A percentile compares a stretch with the other conserved stretches of the same genome.
Conservation (phyloP, 1,140 invertebrate genomes). For the Agrypnia vestita region DNA sequence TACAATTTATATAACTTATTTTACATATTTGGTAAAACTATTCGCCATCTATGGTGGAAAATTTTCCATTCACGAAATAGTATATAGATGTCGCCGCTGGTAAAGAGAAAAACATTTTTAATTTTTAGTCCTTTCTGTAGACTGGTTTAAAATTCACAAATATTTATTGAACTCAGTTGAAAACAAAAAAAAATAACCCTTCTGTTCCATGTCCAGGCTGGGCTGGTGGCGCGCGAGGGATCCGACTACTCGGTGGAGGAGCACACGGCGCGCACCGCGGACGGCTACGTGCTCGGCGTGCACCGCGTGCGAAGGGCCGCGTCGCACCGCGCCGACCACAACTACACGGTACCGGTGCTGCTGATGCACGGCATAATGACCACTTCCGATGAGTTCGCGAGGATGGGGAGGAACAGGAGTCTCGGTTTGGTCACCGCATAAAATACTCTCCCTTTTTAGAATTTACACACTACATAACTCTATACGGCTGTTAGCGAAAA, state of each 20-base stretch:
- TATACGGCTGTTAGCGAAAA: too few species aligned
- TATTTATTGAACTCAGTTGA: too few species aligned
- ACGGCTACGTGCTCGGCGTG: conserved; percentile 40
- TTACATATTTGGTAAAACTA: too few species aligned
- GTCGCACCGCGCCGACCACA: background rate
- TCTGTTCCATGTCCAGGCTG: conserved; percentile 56
- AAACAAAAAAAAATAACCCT: conserved; percentile 51
- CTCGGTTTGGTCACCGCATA: conserved; percentile 9
- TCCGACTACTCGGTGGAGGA: conserved; percentile 19
- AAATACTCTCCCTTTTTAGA: too few species aligned
- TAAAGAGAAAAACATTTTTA: background rate
- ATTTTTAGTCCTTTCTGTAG: background rate
- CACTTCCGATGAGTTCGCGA: conserved; percentile 26
- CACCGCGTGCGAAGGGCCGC: conserved; percentile 1
- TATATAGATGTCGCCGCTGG: background rate
- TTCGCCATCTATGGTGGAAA: too few species aligned
- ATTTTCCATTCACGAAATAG: too few species aligned
- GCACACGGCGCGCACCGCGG: conserved; percentile 19
- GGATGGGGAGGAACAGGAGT: conserved; percentile 25
- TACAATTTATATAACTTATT: too few species aligned
- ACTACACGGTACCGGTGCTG: conserved; percentile 8
- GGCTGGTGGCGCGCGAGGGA: conserved; percentile 18
- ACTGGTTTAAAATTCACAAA: background rate
- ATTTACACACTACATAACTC: too few species aligned
- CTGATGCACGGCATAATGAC: conserved; percentile 40